A percentile compares a stretch with the other conserved stretches of the same genome.
Evolutionary conservation across 2,113 vertebrate genomes (phyloP).

Genomic region (Syngnathus floridae): DNA sequence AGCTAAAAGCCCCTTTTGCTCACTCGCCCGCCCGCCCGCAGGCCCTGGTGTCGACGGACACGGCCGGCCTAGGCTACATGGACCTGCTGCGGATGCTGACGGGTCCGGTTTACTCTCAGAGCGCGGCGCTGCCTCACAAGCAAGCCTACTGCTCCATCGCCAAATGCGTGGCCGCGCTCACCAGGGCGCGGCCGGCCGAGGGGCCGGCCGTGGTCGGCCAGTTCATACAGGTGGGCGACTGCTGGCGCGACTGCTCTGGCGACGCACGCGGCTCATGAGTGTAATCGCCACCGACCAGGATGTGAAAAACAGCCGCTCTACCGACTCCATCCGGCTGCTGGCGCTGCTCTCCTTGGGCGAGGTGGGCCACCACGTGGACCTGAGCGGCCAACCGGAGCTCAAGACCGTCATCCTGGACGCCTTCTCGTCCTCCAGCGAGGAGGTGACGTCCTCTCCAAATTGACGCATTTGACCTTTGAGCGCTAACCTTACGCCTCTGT

Average conservation of each 20-base stretch:
- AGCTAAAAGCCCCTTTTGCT: too few species aligned
- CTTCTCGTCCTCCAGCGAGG: constrained; percentile 95
- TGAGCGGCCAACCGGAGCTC: constrained; percentile 93
- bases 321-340: constrained; percentile 93
- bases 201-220: constrained; percentile 95
- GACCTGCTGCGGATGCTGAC: constrained; percentile 95
- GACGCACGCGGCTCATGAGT: neutral
- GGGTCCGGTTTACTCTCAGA: constrained; percentile 93
- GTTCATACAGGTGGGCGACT: constrained; percentile 80
- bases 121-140: constrained; percentile 90
- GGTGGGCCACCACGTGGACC: constrained; percentile 96
- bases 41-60: constrained; percentile 89
- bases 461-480: neutral
- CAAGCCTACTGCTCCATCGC: constrained; percentile 99
- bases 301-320: constrained; percentile 96
- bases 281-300: constrained; percentile 57
- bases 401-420: constrained; percentile 96
- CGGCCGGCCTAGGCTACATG: constrained; percentile 91
- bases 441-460: constrained; percentile 59
- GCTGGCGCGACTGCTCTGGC: too few species aligned
- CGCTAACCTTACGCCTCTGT: neutral
- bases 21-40: constrained; percentile 2
- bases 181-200: constrained; percentile 90
- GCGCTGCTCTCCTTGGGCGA: constrained; percentile 94
- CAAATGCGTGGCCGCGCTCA: constrained; percentile 96